Conservation (phyloP, 2,888 invertebrate genomes). For the Calliscelio sp. region DNA sequence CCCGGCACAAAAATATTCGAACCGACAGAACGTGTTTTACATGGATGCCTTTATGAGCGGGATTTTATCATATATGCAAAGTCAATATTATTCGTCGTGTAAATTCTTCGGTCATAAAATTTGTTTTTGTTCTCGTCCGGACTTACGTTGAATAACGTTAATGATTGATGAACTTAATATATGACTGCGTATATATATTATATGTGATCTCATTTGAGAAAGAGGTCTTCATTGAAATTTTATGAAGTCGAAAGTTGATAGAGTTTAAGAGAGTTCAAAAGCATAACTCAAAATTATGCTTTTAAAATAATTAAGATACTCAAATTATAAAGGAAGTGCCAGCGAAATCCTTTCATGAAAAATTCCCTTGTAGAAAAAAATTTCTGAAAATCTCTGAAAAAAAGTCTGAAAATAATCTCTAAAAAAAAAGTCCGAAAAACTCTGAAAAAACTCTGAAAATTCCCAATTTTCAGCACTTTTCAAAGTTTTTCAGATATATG, state of each 20-base stretch:
- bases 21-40: slow-evolving; percentile 64
- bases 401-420: no score
- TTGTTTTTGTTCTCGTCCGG: slow-evolving; percentile 32
- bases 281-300: no score
- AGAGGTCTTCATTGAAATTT: slow-evolving; percentile 31
- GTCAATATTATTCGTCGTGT: slow-evolving; percentile 51
- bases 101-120: slow-evolving; percentile 41
- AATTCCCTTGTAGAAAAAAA: no score
- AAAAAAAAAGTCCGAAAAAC: no score
- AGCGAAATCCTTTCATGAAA: no score
- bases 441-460: no score
- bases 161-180: slow-evolving; percentile 50
- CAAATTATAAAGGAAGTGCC: no score
- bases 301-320: no score
- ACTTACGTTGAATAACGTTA: slow-evolving; percentile 30
- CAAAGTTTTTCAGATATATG: no score
- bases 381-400: no score
- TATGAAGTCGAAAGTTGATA: slow-evolving; percentile 9
- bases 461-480: no score
- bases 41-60: slow-evolving; percentile 42
- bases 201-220: slow-evolving; percentile 28
- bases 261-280: no score
- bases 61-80: slow-evolving; percentile 60
- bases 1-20: slow-evolving; percentile 43
- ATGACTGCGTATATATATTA: slow-evolving; percentile 27